phyloP scores from a whole-genome alignment of 2,797 vertebrate genomes.

The Periophthalmus magnuspinnatus region DNA sequence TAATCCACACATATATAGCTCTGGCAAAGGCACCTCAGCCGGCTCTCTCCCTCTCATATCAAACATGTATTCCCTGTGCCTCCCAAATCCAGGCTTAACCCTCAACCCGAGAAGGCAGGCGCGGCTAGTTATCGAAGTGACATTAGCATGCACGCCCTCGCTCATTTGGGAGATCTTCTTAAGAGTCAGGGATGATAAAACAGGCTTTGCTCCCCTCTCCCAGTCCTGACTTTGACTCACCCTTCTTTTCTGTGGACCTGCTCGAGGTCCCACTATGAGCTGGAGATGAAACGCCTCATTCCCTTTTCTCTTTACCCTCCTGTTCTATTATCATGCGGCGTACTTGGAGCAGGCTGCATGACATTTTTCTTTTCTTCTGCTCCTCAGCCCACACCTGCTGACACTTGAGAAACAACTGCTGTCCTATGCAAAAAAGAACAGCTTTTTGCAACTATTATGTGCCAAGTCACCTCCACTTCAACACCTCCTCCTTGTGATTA shows the following conservation, averaged over 20 bases:
- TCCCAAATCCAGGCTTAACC: slow-evolving; percentile 76
- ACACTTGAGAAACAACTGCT: slow-evolving; percentile 71
- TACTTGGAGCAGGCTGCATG: slow-evolving; percentile 54
- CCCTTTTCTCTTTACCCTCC: slow-evolving; percentile 43
- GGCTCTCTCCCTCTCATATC: slow-evolving; percentile 56
- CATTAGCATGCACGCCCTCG: slow-evolving; percentile 71
- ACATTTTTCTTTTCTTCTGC: slow-evolving; percentile 67
- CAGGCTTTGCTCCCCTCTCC: slow-evolving; percentile 70
- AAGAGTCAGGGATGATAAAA: slow-evolving; percentile 74
- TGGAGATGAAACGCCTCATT: slow-evolving; percentile 70
- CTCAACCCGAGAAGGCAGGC: slow-evolving; percentile 63
- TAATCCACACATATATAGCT: slow-evolving; percentile 67
- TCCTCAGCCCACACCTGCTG: slow-evolving; percentile 59
- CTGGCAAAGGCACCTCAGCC: slow-evolving; percentile 69
- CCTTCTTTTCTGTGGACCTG: slow-evolving; percentile 63
- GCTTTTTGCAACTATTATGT: slow-evolving; percentile 42
- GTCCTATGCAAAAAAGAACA: slow-evolving; percentile 56
- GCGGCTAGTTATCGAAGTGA: slow-evolving; percentile 72
- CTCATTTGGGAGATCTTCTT: slow-evolving; percentile 78
- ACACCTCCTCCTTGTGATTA: slow-evolving; percentile 38
- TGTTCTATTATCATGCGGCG: slow-evolving; percentile 68
- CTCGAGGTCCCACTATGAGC: slow-evolving; percentile 60
- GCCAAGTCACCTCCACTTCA: slow-evolving; percentile 54
- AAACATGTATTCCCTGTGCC: slow-evolving; percentile 72
- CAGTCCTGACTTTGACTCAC: slow-evolving; percentile 74